These are phyloP conservation scores for Pseudotriccus pelzelni DNA, from an alignment of 2,797 vertebrate species.

Conservation along the genomic window DNA sequence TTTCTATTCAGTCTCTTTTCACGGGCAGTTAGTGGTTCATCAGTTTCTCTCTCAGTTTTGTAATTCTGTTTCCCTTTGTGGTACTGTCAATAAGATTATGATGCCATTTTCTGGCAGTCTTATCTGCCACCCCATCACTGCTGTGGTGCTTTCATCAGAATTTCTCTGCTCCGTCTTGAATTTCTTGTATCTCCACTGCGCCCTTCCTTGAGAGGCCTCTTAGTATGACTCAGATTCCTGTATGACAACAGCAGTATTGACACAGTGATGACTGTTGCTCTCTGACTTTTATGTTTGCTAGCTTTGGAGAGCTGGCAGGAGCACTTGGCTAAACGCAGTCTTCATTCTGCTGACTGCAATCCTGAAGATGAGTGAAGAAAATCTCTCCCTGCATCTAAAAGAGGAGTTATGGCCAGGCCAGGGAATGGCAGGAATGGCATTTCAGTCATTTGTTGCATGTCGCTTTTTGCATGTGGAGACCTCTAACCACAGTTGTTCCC, in stretches of 20 bases:
- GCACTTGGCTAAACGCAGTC: not conserved
- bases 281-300: not conserved
- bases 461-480: not conserved
- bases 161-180: not conserved
- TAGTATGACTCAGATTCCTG: conserved; percentile 36
- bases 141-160: not conserved
- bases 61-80: not conserved
- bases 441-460: not conserved
- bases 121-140: not conserved
- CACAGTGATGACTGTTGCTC: not conserved
- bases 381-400: not conserved
- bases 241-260: not conserved
- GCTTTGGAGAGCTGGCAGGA: not conserved
- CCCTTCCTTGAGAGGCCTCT: not conserved
- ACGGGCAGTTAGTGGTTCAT: not conserved
- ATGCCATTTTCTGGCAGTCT: not conserved
- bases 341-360: not conserved
- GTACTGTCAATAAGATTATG: not conserved
- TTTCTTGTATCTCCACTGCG: not conserved
- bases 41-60: not conserved
- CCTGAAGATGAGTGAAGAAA: not conserved
- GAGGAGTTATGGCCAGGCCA: not conserved
- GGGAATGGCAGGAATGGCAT: not conserved
- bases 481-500: not conserved
- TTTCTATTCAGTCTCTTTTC: not conserved